Conservation (phyloP, 2,113 vertebrate species). For the Tetrax tetrax region DNA sequence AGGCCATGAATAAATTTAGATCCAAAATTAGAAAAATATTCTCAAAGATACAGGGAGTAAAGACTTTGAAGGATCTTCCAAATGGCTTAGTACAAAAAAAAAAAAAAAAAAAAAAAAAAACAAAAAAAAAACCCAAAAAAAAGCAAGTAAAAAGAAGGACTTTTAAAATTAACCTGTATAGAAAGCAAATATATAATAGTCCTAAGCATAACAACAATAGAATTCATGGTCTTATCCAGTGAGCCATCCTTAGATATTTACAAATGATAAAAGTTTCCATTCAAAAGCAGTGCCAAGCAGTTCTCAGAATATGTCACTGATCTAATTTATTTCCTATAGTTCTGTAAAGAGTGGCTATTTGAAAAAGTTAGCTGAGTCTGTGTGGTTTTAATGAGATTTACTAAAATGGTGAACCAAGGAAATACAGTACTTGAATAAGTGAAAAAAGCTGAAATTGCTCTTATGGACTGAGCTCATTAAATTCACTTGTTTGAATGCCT, state of each 20-base stretch:
- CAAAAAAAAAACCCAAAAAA: too few species aligned
- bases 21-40: neutral
- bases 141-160: neutral
- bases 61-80: neutral
- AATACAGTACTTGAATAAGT: constrained; percentile 3
- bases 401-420: constrained; percentile 36
- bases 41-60: neutral
- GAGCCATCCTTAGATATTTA: neutral
- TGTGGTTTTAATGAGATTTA: constrained; percentile 18
- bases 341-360: neutral
- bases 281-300: neutral
- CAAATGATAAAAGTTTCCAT: neutral
- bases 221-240: neutral
- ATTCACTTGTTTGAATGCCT: constrained; percentile 2
- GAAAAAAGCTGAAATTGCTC: constrained; percentile 34
- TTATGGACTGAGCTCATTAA: constrained; percentile 13
- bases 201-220: neutral
- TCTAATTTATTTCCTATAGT: constrained; percentile 2
- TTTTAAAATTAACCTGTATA: neutral
- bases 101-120: neutral
- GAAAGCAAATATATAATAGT: neutral
- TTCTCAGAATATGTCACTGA: neutral
- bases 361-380: neutral
- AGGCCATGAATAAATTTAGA: neutral
- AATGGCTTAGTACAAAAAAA: neutral